Evolutionary conservation across 2,888 invertebrate genomes (phyloP).

Genomic region (Rhaphigaster nebulosa): DNA sequence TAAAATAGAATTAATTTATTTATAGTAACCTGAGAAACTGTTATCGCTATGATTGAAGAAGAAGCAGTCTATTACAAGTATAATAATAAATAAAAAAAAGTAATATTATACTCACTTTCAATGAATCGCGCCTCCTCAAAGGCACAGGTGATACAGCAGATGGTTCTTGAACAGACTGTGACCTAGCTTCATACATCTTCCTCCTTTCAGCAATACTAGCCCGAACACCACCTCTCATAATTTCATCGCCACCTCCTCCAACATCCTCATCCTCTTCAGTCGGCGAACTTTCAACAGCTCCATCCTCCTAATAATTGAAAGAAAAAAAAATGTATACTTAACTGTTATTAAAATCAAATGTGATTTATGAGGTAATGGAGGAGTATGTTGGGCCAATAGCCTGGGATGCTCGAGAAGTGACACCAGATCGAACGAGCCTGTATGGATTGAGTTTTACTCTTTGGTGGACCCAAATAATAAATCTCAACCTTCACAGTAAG

Average conservation of each 20-base stretch:
- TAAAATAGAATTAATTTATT: conserved; percentile 24
- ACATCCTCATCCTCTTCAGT: conserved; percentile 62
- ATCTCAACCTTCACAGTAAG: too few relatives aligned
- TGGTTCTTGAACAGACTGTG: conserved; percentile 76
- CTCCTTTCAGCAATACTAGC: conserved; percentile 84
- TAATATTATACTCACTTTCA: conserved; percentile 62
- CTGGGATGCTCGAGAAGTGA: too few relatives aligned
- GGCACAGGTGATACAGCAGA: conserved; percentile 79
- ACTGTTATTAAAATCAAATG: not conserved
- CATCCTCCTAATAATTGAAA: conserved; percentile 58
- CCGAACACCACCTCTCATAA: conserved; percentile 73
- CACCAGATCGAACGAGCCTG: too few relatives aligned
- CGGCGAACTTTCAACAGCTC: conserved; percentile 53
- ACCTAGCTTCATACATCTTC: conserved; percentile 82
- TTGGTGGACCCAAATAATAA: too few relatives aligned
- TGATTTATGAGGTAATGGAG: too few relatives aligned
- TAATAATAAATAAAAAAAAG: not conserved
- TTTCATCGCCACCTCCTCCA: conserved; percentile 61
- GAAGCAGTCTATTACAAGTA: not conserved
- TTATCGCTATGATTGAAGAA: not conserved
- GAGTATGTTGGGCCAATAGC: too few relatives aligned
- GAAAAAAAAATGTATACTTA: not conserved
- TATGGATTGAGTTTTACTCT: too few relatives aligned
- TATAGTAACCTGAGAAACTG: conserved; percentile 9
- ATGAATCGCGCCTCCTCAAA: conserved; percentile 70